Conservation (phyloP, 1,140 invertebrate species). For the Parapsyche elsis region DNA sequence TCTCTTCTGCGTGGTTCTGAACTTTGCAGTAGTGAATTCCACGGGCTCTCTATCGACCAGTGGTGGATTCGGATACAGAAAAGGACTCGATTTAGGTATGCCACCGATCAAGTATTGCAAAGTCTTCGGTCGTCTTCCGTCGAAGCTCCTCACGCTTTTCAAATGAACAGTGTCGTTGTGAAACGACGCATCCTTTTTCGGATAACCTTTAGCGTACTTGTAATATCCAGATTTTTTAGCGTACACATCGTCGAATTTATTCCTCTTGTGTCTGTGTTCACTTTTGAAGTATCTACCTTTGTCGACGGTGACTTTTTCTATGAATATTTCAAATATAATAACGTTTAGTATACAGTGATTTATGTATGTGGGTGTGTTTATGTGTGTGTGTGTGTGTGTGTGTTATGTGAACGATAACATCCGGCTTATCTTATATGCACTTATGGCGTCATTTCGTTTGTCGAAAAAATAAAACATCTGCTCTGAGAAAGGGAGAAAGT, state of each 20-base stretch:
- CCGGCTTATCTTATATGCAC: conserved; percentile 4
- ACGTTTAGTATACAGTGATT: not conserved
- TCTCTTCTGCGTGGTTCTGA: conserved; percentile 55
- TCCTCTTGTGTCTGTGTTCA: conserved; percentile 31
- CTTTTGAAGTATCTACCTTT: not conserved
- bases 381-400: no score
- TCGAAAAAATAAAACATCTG: conserved; percentile 30
- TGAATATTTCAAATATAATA: not conserved
- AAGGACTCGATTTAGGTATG: conserved; percentile 40
- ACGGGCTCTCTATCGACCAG: not conserved
- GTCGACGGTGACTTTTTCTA: not conserved
- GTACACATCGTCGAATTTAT: conserved; percentile 13
- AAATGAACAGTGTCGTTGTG: not conserved
- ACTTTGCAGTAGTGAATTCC: conserved; percentile 36
- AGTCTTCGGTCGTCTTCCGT: conserved; percentile 46
- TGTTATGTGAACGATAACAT: conserved; percentile 7
- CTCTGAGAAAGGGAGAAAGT: conserved; percentile 33
- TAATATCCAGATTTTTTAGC: not conserved
- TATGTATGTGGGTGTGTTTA: no score
- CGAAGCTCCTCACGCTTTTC: not conserved
- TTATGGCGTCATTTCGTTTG: conserved; percentile 26
- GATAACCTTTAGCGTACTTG: conserved; percentile 9
- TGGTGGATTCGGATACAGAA: conserved; percentile 33
- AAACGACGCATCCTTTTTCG: not conserved
- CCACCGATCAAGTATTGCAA: conserved; percentile 49